Evolutionary conservation across 2,113 vertebrate genomes (phyloP).

Genomic region (Polyodon spathula): DNA sequence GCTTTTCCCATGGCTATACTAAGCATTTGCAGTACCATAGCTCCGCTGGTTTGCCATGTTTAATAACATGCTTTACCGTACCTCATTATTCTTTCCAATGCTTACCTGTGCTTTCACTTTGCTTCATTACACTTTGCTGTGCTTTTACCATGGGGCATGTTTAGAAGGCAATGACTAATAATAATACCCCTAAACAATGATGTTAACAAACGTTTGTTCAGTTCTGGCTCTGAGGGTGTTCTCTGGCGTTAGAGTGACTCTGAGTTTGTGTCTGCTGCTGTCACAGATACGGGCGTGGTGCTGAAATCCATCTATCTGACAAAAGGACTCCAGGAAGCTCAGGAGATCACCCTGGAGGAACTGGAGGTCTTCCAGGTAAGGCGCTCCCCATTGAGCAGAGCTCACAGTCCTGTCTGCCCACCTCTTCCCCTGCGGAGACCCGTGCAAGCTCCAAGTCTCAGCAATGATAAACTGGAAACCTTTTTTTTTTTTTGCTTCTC

Average conservation of each 20-base stretch:
- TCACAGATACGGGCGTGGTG: conserved; percentile 58
- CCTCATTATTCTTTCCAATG: too few species aligned
- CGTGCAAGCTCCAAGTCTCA: too few species aligned
- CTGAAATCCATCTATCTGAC: conserved; percentile 59
- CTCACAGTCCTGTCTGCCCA: background rate
- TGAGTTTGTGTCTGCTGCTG: background rate
- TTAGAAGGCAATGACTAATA: too few species aligned
- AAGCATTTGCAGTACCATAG: too few species aligned
- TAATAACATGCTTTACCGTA: too few species aligned
- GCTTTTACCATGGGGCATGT: too few species aligned
- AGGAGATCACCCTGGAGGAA: conserved; percentile 64
- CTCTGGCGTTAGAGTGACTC: background rate
- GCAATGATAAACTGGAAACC: background rate
- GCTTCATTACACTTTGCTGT: too few species aligned
- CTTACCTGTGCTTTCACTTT: too few species aligned
- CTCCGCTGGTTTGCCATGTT: too few species aligned
- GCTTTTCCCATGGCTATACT: too few species aligned
- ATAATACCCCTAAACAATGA: too few species aligned
- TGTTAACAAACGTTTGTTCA: background rate
- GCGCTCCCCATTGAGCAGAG: background rate
- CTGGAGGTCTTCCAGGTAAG: conserved; percentile 64
- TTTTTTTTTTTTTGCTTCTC: conserved; percentile 13
- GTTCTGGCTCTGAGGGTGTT: background rate
- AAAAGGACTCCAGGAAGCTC: conserved; percentile 40
- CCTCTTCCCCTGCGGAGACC: too few species aligned